Conservation (phyloP, 1,140 invertebrate genomes). For the Hylyphantes graminicola region DNA sequence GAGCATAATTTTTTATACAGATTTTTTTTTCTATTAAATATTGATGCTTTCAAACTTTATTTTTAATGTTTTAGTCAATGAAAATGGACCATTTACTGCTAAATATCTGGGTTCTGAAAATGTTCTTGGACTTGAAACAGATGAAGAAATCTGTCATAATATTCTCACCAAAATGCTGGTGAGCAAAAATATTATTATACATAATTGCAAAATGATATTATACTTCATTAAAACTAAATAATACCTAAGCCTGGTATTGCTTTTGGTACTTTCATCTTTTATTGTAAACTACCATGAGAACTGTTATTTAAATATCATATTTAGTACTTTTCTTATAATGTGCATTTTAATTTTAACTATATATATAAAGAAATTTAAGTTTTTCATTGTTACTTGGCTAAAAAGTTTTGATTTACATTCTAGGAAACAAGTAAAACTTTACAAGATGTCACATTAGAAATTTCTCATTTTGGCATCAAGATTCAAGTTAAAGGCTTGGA, state of each 20-base stretch:
- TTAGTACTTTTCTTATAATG: neutral
- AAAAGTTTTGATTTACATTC: neutral
- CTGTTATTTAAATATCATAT: neutral
- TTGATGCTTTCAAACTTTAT: neutral
- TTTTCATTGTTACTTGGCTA: neutral
- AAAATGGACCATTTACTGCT: conserved; percentile 9
- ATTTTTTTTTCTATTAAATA: neutral
- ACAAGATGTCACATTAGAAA: neutral
- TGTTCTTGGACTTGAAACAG: conserved; percentile 9
- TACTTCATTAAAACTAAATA: neutral
- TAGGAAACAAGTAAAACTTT: neutral
- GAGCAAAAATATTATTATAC: neutral
- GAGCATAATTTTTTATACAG: neutral
- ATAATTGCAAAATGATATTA: neutral
- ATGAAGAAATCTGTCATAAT: conserved; percentile 2
- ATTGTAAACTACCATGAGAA: neutral
- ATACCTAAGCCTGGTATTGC: neutral
- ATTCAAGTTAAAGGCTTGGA: conserved; percentile 2
- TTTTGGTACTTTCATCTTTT: neutral
- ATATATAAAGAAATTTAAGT: neutral
- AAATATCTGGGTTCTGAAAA: conserved; percentile 4
- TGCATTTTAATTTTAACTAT: neutral
- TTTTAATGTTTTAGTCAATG: neutral
- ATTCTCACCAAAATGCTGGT: conserved; percentile 4
- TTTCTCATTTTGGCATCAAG: neutral